phyloP scores from a whole-genome alignment of 1,140 invertebrate species.

The Chironomus tepperi region DNA sequence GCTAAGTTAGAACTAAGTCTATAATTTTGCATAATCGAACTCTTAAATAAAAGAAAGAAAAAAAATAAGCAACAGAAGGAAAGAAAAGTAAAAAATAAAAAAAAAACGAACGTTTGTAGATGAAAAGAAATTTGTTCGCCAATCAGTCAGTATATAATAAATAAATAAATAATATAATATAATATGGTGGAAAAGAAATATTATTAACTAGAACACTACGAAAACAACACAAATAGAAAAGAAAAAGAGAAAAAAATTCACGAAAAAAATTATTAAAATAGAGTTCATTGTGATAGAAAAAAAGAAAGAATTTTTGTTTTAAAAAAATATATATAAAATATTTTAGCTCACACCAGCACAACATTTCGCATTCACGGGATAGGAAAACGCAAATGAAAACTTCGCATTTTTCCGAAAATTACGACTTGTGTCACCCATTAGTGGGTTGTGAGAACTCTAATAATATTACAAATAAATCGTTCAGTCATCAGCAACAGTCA shows the following conservation, averaged over 20 bases:
- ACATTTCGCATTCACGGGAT: constrained; percentile 11
- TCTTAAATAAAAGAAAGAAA: no score
- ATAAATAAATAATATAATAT: background rate
- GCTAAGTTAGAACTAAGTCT: background rate
- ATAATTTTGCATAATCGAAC: constrained; percentile 14
- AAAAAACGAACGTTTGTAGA: no score
- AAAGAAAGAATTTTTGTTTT: background rate
- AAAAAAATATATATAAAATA: background rate
- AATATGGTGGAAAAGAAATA: background rate
- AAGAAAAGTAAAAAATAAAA: no score
- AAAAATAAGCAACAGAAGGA: no score
- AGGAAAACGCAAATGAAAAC: constrained; percentile 19
- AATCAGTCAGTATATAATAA: no score
- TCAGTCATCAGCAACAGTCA: background rate
- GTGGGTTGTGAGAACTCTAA: background rate
- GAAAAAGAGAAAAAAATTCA: background rate
- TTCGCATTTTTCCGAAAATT: constrained; percentile 20
- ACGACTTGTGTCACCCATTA: constrained; percentile 17
- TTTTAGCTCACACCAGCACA: constrained; percentile 3
- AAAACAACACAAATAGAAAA: background rate
- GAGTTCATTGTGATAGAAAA: constrained; percentile 22
- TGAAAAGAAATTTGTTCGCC: no score
- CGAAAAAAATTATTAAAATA: background rate
- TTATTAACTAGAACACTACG: background rate
- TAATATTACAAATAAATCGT: constrained; percentile 12